Percentiles rank a stretch among this genome's conserved stretches.
These are phyloP conservation scores for Xenopus petersii DNA, from an alignment of 2,797 vertebrate genomes.

Conservation along the genomic window DNA sequence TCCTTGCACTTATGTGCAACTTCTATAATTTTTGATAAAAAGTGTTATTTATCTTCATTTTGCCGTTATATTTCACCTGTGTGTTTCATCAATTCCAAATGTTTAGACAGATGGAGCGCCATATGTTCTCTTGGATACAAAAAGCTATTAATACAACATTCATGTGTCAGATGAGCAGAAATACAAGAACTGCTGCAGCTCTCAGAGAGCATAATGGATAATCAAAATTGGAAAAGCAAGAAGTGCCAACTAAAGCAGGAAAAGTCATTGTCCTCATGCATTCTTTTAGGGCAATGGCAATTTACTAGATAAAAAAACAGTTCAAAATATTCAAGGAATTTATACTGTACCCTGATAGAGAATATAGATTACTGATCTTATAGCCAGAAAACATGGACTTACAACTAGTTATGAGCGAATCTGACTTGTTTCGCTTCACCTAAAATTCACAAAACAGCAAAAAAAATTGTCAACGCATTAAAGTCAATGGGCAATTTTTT, in stretches of 20 bases:
- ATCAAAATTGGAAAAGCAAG: neutral
- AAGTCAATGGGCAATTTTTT: too few relatives aligned
- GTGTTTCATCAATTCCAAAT: neutral
- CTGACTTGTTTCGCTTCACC: too few relatives aligned
- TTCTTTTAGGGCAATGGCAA: too few relatives aligned
- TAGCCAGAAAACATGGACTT: too few relatives aligned
- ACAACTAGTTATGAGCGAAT: too few relatives aligned
- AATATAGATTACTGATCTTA: too few relatives aligned
- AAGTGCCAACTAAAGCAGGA: neutral
- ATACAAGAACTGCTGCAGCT: neutral
- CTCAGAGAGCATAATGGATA: neutral
- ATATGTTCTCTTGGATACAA: neutral
- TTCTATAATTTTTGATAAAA: neutral
- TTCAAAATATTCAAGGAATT: too few relatives aligned
- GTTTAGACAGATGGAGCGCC: neutral
- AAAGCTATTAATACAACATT: slow-evolving; percentile 1
- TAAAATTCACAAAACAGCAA: too few relatives aligned
- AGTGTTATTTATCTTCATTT: neutral
- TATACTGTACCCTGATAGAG: too few relatives aligned
- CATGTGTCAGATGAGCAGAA: neutral
- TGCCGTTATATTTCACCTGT: neutral
- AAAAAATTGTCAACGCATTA: too few relatives aligned
- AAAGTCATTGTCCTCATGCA: neutral
- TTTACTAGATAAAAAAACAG: too few relatives aligned
- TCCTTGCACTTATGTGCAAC: neutral